phyloP scores from a whole-genome alignment of 2,888 invertebrate species.

The Penaeus monodon region DNA sequence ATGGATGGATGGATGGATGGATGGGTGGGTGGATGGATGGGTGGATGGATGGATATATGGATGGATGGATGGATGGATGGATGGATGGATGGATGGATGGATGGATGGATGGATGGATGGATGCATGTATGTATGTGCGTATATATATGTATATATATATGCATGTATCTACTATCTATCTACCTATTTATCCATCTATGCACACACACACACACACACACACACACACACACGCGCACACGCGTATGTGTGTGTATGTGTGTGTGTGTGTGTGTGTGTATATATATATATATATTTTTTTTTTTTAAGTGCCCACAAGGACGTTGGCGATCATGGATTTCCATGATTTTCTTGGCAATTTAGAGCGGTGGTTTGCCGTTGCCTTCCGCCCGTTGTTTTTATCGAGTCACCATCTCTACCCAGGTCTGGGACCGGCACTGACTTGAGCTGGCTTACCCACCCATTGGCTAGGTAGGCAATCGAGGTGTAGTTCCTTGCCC shows the following conservation, averaged over 20 bases:
- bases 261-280: conserved; percentile 5
- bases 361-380: no score
- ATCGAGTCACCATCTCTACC: no score
- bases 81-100: not conserved
- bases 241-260: not conserved
- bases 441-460: no score
- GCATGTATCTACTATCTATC: no score
- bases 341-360: no score
- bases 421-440: no score
- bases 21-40: not conserved
- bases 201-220: conserved; percentile 4
- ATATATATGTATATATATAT: conserved; percentile 5
- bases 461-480: no score
- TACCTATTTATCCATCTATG: not conserved
- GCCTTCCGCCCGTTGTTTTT: no score
- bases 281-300: conserved; percentile 19
- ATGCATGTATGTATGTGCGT: not conserved
- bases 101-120: not conserved
- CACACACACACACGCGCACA: conserved; percentile 15
- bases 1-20: not conserved
- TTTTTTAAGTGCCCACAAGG: no score
- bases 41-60: no score
- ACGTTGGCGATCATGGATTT: no score
- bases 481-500: no score
- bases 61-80: not conserved